A percentile compares a stretch with the other conserved stretches of the same genome.
Evolutionary conservation across 2,113 vertebrate genomes (phyloP).

Genomic region (Capreolus pygargus): DNA sequence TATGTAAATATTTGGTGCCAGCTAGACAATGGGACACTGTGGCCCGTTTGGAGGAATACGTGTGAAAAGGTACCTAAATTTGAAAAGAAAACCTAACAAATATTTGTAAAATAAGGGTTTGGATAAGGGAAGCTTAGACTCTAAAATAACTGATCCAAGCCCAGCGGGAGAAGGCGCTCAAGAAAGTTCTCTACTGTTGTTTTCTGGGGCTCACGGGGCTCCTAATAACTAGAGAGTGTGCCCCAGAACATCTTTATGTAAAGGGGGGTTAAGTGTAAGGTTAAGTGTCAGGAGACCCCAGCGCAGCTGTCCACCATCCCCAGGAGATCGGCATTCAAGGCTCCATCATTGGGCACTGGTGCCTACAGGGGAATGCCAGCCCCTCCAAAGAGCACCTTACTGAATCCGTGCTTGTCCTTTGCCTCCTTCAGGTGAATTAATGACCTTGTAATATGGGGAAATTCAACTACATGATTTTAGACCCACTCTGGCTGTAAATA

Average conservation of each 20-base stretch:
- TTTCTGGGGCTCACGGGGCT: neutral
- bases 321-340: fast-evolving
- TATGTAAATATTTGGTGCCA: neutral
- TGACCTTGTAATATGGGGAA: neutral
- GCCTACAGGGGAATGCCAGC: fast-evolving
- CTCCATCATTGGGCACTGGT: fast-evolving
- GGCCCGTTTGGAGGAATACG: neutral
- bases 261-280: neutral
- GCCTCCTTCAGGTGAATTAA: neutral
- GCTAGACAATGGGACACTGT: neutral
- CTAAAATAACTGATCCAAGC: neutral
- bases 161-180: neutral
- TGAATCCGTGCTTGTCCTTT: neutral
- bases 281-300: neutral
- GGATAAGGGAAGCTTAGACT: neutral
- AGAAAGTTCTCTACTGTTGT: neutral
- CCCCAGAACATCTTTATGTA: too few relatives aligned
- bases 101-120: neutral
- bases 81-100: neutral
- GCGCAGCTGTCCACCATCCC: neutral
- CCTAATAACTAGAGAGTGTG: neutral
- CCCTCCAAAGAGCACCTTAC: neutral
- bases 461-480: neutral
- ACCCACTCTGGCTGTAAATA: neutral
- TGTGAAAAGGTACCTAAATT: neutral